Conservation (phyloP, 2,797 vertebrate genomes). For the Bovichtus diacanthus region DNA sequence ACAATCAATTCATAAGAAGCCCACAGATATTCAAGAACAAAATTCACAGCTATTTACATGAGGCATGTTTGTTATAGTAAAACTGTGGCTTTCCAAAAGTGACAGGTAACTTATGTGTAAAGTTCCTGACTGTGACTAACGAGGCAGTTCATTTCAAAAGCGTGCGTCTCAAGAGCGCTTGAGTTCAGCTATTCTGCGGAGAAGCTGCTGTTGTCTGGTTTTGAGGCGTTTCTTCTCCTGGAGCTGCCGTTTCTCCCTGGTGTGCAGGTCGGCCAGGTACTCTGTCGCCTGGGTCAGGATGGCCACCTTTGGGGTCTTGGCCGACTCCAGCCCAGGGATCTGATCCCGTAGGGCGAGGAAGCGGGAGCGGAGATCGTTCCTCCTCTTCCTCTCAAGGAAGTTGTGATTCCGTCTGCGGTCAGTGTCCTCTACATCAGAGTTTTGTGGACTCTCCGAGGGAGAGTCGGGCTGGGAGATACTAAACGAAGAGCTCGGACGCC, state of each 20-base stretch:
- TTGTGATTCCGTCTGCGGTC: constrained; percentile 97
- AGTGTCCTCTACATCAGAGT: constrained; percentile 88
- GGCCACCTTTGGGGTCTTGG: constrained; percentile 95
- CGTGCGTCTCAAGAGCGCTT: constrained; percentile 84
- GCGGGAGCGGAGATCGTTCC: constrained; percentile 93
- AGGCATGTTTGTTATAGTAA: constrained; percentile 59
- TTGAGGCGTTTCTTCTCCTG: constrained; percentile 91
- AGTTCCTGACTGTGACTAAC: constrained; percentile 49
- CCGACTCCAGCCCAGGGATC: constrained; percentile 90
- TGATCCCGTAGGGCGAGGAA: constrained; percentile 92
- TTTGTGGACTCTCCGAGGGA: constrained; percentile 77
- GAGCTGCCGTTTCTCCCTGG: constrained; percentile 86
- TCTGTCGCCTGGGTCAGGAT: constrained; percentile 94
- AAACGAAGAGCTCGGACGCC: constrained; percentile 36
- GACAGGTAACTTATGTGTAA: constrained; percentile 38
- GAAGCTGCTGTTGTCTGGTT: constrained; percentile 87
- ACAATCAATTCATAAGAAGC: constrained; percentile 50
- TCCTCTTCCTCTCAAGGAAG: constrained; percentile 93
- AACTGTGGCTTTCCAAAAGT: constrained; percentile 60
- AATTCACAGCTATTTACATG: constrained; percentile 65
- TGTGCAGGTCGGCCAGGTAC: constrained; percentile 89
- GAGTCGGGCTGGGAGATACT: constrained; percentile 49
- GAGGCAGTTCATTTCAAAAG: constrained; percentile 48
- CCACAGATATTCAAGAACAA: constrained; percentile 42
- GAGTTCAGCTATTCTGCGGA: constrained; percentile 88